Percentiles rank a stretch among this genome's conserved stretches.
Conservation (phyloP, 2,797 vertebrate species). For the Hipposideros larvatus region DNA sequence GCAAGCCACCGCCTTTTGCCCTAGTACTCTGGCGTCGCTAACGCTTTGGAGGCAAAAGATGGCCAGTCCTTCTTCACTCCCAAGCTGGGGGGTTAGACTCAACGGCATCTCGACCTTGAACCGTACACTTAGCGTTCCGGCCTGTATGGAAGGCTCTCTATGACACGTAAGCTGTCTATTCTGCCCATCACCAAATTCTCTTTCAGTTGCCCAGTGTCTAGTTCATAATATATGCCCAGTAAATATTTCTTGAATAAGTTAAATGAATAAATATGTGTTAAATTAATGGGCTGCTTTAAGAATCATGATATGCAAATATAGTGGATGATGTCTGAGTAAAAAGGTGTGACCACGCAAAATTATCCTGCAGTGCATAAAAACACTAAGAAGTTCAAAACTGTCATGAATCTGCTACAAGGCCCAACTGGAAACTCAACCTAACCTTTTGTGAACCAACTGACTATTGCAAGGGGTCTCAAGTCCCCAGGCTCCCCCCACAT, state of each 20-base stretch:
- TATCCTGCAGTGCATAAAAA: neutral
- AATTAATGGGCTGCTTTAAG: neutral
- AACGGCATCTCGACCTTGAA: neutral
- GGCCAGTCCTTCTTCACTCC: neutral
- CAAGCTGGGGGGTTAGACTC: too few relatives aligned
- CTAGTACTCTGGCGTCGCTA: neutral
- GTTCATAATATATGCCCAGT: neutral
- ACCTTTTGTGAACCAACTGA: neutral
- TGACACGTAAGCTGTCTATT: neutral
- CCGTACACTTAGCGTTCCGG: accelerated
- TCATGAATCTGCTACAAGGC: neutral
- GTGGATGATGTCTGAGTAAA: neutral
- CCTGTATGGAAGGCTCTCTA: accelerated
- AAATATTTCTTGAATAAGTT: neutral
- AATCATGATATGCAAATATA: neutral
- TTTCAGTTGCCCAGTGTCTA: neutral
- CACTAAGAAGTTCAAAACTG: neutral
- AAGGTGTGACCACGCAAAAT: neutral
- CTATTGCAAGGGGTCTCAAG: neutral
- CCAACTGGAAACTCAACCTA: neutral
- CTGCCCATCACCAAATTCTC: neutral
- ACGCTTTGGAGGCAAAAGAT: neutral
- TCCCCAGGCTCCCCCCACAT: neutral
- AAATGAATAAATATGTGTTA: neutral
- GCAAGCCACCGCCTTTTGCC: neutral